Conservation (phyloP, 2,888 invertebrate species). For the Campoplex capitator region DNA sequence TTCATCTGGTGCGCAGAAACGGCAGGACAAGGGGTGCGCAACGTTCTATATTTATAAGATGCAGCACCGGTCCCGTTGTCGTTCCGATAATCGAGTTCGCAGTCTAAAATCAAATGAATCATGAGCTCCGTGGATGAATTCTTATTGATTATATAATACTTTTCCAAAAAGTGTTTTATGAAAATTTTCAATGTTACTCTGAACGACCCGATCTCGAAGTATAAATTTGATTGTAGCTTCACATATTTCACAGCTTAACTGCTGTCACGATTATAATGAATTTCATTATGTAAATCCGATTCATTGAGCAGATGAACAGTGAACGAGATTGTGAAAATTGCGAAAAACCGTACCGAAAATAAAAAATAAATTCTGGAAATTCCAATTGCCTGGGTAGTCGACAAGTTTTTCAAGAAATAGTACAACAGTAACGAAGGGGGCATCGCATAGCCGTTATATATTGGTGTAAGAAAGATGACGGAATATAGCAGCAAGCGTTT, state of each 20-base stretch:
- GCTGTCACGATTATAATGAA: background rate
- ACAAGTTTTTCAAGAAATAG: constrained; percentile 58
- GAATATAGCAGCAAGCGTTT: constrained; percentile 53
- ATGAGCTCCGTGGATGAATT: no score
- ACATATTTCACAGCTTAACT: background rate
- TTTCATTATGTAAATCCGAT: background rate
- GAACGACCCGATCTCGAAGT: background rate
- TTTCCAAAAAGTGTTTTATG: background rate
- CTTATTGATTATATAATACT: no score
- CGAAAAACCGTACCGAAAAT: background rate
- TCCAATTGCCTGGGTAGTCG: constrained; percentile 1
- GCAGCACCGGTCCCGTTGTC: no score
- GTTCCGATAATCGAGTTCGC: no score
- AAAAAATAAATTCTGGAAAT: background rate
- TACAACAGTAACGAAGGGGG: constrained; percentile 27
- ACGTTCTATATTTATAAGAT: no score
- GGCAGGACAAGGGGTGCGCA: no score
- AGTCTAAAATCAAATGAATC: no score
- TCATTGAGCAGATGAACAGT: background rate
- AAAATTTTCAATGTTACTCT: background rate
- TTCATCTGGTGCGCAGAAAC: no score
- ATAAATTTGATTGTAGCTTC: background rate
- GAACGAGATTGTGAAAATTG: background rate
- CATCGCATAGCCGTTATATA: constrained; percentile 24
- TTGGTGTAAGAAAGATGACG: constrained; percentile 22